Conservation (phyloP, 2,797 vertebrate species). For the Bufotes viridis region DNA sequence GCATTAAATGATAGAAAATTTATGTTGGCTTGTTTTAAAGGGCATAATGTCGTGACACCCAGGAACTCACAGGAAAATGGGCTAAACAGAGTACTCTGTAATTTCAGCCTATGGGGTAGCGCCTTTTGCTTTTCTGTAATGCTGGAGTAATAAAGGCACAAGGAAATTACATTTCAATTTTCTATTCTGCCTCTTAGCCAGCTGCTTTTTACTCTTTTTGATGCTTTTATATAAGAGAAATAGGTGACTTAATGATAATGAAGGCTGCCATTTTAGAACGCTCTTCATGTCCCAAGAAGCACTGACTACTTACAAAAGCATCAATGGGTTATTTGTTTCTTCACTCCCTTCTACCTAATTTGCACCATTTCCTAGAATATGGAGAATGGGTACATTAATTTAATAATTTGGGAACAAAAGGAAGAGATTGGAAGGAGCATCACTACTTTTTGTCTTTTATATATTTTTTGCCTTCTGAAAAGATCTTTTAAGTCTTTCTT, state of each 20-base stretch:
- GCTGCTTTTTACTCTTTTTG: conserved; percentile 52
- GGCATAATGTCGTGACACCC: conserved; percentile 42
- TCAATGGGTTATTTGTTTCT: conserved; percentile 31
- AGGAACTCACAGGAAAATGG: conserved; percentile 37
- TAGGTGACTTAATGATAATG: conserved; percentile 53
- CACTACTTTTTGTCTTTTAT: background rate
- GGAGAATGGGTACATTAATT: background rate
- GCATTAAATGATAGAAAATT: conserved; percentile 29
- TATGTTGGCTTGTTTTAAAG: conserved; percentile 34
- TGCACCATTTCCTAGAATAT: background rate
- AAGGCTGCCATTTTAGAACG: conserved; percentile 43
- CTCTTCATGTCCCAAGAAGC: conserved; percentile 33
- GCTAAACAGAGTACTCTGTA: conserved; percentile 27
- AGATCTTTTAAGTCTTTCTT: background rate
- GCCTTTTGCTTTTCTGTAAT: conserved; percentile 39
- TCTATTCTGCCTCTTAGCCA: conserved; percentile 49
- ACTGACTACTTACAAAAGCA: conserved; percentile 27
- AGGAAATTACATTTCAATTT: conserved; percentile 56
- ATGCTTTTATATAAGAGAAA: conserved; percentile 54
- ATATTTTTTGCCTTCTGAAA: background rate
- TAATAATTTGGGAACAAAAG: conserved; percentile 21
- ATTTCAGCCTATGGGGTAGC: conserved; percentile 45
- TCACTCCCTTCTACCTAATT: conserved; percentile 8
- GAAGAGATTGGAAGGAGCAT: background rate
- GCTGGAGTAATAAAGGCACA: conserved; percentile 40